Conservation (phyloP, 2,113 vertebrate species). For the Indri indri region DNA sequence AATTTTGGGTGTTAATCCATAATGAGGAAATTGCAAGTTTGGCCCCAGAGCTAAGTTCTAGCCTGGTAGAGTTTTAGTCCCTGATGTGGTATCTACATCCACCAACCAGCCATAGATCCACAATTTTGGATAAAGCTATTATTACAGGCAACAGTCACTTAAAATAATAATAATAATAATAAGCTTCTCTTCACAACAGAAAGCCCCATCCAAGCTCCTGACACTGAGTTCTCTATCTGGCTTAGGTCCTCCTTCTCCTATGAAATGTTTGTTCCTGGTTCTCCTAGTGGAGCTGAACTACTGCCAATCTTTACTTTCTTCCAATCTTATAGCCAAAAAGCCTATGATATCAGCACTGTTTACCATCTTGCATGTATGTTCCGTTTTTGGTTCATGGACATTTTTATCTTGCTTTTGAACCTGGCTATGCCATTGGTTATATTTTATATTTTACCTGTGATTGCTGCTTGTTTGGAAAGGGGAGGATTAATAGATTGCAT, state of each 20-base stretch:
- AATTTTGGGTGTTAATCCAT: slow-evolving; percentile 3
- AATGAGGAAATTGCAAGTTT: not conserved
- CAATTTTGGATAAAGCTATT: not conserved
- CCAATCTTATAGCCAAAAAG: not conserved
- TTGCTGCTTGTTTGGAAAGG: not conserved
- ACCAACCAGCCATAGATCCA: not conserved
- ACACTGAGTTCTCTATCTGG: not conserved
- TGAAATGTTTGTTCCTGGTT: not conserved
- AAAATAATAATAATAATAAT: not conserved
- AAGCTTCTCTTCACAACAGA: not conserved
- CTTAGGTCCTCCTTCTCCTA: not conserved
- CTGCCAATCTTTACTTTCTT: not conserved
- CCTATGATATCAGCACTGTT: not conserved
- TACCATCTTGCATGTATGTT: not conserved
- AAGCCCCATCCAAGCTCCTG: not conserved
- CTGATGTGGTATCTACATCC: not conserved
- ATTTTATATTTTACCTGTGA: slow-evolving; percentile 21
- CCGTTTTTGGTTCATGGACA: not conserved
- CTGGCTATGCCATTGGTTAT: not conserved
- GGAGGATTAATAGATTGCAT: not conserved
- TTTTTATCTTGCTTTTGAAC: slow-evolving; percentile 38
- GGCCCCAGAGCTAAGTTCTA: not conserved
- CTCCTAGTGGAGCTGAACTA: not conserved
- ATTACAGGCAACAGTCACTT: not conserved
- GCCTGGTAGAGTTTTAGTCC: not conserved